phyloP scores from a whole-genome alignment of 2,797 vertebrate species.

The Hippopotamyrus pictus region DNA sequence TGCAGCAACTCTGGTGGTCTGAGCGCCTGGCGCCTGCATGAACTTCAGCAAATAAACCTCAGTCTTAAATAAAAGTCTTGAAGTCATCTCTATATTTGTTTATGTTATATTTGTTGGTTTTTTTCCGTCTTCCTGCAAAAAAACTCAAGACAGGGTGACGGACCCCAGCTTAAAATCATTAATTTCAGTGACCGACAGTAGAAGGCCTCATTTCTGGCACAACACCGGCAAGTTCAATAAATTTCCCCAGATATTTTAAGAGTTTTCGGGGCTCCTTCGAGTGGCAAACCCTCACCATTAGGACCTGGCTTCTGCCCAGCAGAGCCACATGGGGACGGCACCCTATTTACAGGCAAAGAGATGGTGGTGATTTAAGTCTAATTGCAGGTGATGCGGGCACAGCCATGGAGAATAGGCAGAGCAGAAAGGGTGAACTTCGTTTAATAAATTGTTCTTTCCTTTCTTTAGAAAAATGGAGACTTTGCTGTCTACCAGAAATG shows the following conservation, averaged over 20 bases:
- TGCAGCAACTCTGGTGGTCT: slow-evolving; percentile 26
- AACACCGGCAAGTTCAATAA: not conserved
- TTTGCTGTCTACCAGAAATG: not conserved
- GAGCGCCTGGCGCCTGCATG: slow-evolving; percentile 16
- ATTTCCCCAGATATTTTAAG: not conserved
- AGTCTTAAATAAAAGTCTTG: slow-evolving; percentile 32
- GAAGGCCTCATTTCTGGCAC: not conserved
- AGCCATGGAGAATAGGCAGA: not conserved
- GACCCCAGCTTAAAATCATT: not conserved
- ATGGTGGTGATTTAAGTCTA: not conserved
- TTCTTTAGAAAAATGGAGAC: not conserved
- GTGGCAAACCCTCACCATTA: not conserved
- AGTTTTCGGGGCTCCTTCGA: not conserved
- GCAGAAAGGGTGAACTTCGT: not conserved
- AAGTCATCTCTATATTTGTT: slow-evolving; percentile 13
- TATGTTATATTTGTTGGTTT: not conserved
- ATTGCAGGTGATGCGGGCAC: not conserved
- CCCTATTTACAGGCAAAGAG: not conserved
- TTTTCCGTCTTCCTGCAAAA: slow-evolving; percentile 3
- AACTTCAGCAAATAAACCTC: slow-evolving; percentile 17
- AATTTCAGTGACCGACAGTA: not conserved
- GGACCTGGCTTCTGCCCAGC: slow-evolving; percentile 39
- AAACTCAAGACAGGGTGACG: not conserved
- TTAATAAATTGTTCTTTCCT: not conserved
- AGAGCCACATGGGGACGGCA: slow-evolving; percentile 47